Evolutionary conservation across 1,140 invertebrate genomes (phyloP).

Genomic region (Hycleus cichorii): DNA sequence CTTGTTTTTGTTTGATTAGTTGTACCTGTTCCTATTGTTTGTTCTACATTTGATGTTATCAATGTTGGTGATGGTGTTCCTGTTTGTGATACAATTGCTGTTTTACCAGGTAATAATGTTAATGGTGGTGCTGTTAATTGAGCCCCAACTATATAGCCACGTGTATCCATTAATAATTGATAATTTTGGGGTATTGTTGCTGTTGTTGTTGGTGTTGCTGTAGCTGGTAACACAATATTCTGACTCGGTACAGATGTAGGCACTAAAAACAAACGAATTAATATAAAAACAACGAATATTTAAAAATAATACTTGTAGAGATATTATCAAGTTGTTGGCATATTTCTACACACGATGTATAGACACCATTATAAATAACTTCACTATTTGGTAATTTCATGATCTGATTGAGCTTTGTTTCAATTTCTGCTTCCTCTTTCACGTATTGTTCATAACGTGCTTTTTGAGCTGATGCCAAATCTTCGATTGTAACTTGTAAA

Average conservation of each 20-base stretch:
- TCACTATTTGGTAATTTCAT: conserved; percentile 14
- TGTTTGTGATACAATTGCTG: not conserved
- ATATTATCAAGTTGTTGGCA: conserved; percentile 16
- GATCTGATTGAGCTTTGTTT: conserved; percentile 2
- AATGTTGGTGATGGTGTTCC: not conserved
- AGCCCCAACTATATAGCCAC: conserved; percentile 45
- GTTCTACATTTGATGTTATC: not conserved
- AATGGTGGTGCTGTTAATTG: conserved; percentile 12
- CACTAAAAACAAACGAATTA: not conserved
- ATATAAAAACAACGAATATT: not conserved
- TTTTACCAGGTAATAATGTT: conserved; percentile 12
- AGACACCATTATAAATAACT: conserved; percentile 26
- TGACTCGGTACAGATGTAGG: not conserved
- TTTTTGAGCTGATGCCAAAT: conserved; percentile 26
- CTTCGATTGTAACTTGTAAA: conserved; percentile 31
- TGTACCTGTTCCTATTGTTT: no score
- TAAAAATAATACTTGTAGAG: not conserved
- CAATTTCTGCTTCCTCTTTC: conserved; percentile 20
- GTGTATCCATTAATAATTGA: conserved; percentile 48
- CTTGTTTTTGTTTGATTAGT: no score
- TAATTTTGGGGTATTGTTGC: conserved; percentile 19
- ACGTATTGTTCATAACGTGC: conserved; percentile 15
- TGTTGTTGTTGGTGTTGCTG: conserved; percentile 13
- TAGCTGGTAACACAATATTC: conserved; percentile 10
- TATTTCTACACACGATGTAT: conserved; percentile 24